Evolutionary conservation across 1,140 invertebrate species (phyloP), one percentile per base, ranked within the genome.

Genomic region (Caenorhabditis tropicalis): DNA sequence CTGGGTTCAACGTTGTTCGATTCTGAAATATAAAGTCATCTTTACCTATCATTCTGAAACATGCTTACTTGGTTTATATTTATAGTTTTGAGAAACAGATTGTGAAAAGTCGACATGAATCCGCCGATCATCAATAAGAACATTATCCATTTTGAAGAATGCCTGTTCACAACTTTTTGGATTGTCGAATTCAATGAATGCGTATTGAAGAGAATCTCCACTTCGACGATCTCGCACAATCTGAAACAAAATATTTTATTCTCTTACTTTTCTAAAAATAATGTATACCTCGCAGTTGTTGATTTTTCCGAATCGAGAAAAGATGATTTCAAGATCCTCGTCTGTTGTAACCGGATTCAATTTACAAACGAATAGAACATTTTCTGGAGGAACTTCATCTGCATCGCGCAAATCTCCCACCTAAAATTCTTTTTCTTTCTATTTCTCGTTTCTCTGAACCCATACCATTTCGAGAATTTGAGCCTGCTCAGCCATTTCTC

Each of bases 61-160:
- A 0, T 27, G 19, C 29, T 74, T 74, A 74, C 65, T 74, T 3
- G 65, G 65, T 10, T 91, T 86, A 88, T 90, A 91, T 80, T 87
- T 86, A 65, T 85, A 91, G 43, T 87, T 91, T 58, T 91, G 91
- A 19, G 90, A 85, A 2, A 99, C 97, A 56, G 96, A 98, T 91
- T 99, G 98, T 88, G 96, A 98, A 92, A 99, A 99, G 92, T 99
- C 98, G 2, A 99, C 98, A 92, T 99, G 98, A 88, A 99, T 99
- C 88, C 98, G 93, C 60, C 98, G 92, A 91, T 99, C 98, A 92
- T 99, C 98, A 88, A 99, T 99, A 0, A 99, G 92, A 0, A 99
- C 97, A 93, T 99, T 99, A 90, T 99, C 97, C 98, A 99, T 99
- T 93, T 99, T 99, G 88, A 99, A 98, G 92, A 96, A 99, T 3